phyloP scores from a whole-genome alignment of 2,888 invertebrate species.

The Drosophila flavopinicola region DNA sequence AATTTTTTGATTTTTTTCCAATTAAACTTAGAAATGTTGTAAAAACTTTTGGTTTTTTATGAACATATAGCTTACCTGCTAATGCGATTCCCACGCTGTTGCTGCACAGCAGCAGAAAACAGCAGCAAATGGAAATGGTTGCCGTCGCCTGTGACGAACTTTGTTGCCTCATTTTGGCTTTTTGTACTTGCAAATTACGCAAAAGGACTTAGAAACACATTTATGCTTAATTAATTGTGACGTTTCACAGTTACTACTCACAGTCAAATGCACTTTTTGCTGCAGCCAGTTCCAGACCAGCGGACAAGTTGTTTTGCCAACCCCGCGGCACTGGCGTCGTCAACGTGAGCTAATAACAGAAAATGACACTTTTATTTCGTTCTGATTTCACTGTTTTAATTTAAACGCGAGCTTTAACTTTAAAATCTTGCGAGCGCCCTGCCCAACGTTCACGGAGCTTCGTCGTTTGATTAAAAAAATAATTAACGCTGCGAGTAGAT shows the following conservation, averaged over 20 bases:
- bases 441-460: constrained; percentile 24
- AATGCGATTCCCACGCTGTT: constrained; percentile 60
- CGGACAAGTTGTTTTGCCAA: constrained; percentile 43
- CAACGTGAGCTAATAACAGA: constrained; percentile 24
- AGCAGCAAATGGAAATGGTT: constrained; percentile 46
- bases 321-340: constrained; percentile 36
- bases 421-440: constrained; percentile 16
- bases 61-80: constrained; percentile 54
- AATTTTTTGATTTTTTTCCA: not conserved
- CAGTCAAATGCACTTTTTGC: constrained; percentile 34
- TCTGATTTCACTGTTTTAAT: constrained; percentile 13
- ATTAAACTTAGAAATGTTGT: not conserved
- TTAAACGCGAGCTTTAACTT: constrained; percentile 4
- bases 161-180: constrained; percentile 55
- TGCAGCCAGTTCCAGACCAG: constrained; percentile 29
- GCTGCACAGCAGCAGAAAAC: constrained; percentile 65
- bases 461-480: constrained; percentile 46
- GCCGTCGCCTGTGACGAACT: constrained; percentile 18
- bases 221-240: constrained; percentile 33
- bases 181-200: constrained; percentile 29
- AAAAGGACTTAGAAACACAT: constrained; percentile 56
- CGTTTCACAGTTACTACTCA: constrained; percentile 22
- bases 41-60: not conserved
- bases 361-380: constrained; percentile 1
- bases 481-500: constrained; percentile 62